phyloP scores from a whole-genome alignment of 2,113 vertebrate species.

The Dicaeum eximium region DNA sequence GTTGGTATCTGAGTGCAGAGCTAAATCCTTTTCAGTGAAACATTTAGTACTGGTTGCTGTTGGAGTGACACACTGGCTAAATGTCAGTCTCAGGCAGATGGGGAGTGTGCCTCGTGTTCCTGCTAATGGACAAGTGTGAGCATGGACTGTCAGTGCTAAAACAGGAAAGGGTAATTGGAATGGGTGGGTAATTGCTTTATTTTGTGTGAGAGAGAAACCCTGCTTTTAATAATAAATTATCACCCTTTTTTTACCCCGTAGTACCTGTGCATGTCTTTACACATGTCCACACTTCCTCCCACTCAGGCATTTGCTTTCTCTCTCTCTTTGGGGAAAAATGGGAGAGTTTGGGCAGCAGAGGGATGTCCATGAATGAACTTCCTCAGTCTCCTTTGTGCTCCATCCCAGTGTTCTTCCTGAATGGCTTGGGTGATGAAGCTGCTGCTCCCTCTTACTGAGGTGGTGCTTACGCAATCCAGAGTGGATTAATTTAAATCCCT shows the following conservation, averaged over 20 bases:
- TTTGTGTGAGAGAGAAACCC: not conserved
- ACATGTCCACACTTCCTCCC: not conserved
- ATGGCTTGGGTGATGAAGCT: not conserved
- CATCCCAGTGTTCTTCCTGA: not conserved
- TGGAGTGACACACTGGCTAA: not conserved
- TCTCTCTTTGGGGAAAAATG: not conserved
- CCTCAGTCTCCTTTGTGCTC: not conserved
- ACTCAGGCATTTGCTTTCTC: not conserved
- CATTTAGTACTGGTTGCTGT: not conserved
- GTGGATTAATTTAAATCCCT: conserved; percentile 51
- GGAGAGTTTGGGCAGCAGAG: not conserved
- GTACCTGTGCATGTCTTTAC: not conserved
- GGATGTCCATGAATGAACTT: not conserved
- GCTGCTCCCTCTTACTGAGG: not conserved
- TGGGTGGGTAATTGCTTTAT: not conserved
- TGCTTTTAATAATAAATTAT: not conserved
- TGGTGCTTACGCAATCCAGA: conserved; percentile 35
- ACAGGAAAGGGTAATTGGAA: not conserved
- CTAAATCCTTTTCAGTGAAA: not conserved
- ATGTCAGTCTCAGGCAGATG: not conserved
- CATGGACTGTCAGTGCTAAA: not conserved
- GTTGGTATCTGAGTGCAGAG: not conserved
- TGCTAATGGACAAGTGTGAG: not conserved
- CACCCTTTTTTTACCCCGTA: not conserved
- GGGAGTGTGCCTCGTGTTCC: not conserved